Conservation (phyloP, 2,888 invertebrate genomes). For the Hydraecia micacea region DNA sequence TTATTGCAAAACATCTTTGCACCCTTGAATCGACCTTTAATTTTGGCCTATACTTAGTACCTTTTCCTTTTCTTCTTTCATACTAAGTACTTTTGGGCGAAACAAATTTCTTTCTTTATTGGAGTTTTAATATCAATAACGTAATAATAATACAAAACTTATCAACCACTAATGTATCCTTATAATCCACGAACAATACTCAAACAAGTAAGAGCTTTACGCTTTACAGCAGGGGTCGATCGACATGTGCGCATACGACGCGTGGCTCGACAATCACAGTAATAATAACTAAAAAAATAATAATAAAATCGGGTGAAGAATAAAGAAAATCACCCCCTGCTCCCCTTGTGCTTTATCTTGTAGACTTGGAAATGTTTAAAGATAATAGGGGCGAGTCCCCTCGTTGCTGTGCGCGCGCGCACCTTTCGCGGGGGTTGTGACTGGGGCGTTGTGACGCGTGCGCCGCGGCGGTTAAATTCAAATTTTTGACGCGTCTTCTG, state of each 20-base stretch:
- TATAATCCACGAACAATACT: slow-evolving; percentile 86
- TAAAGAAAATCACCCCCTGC: slow-evolving; percentile 90
- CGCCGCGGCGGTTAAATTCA: slow-evolving; percentile 85
- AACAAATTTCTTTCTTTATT: neutral
- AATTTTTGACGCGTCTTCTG: slow-evolving; percentile 77
- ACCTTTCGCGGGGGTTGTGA: slow-evolving; percentile 87
- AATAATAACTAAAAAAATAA: slow-evolving; percentile 91
- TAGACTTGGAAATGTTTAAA: slow-evolving; percentile 89
- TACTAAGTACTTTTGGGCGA: neutral
- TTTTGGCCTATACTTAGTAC: neutral
- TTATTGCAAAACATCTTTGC: slow-evolving; percentile 42
- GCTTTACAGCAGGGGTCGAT: slow-evolving; percentile 83
- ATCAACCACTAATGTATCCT: slow-evolving; percentile 83
- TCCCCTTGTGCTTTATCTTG: slow-evolving; percentile 90
- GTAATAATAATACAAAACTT: slow-evolving; percentile 74
- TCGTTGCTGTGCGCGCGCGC: slow-evolving; percentile 75
- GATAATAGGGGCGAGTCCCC: slow-evolving; percentile 89
- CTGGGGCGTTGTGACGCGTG: slow-evolving; percentile 77
- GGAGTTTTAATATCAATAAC: slow-evolving; percentile 43
- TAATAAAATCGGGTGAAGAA: slow-evolving; percentile 90
- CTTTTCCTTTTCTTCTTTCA: neutral
- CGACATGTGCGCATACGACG: slow-evolving; percentile 90
- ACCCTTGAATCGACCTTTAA: slow-evolving; percentile 15
- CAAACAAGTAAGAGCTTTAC: slow-evolving; percentile 86
- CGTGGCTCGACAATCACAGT: slow-evolving; percentile 84